Conservation (phyloP, 2,113 vertebrate genomes). For the Syrmaticus mikado region DNA sequence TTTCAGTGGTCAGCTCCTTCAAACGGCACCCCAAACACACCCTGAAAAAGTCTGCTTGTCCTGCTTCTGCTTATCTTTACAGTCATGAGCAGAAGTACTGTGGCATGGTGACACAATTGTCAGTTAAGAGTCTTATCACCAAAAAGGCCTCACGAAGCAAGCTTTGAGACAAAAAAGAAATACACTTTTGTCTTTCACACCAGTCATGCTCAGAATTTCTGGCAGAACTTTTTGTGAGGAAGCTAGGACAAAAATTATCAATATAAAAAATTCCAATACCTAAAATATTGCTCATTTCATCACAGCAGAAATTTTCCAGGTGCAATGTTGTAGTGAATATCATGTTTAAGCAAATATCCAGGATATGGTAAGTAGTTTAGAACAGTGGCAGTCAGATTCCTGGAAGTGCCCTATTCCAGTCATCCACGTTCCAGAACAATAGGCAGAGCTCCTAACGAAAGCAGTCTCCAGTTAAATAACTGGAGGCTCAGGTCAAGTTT, state of each 20-base stretch:
- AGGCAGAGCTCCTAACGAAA: background rate
- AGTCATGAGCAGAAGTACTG: no score
- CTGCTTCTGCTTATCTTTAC: no score
- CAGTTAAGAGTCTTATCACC: no score
- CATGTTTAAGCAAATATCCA: background rate
- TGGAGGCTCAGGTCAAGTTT: background rate
- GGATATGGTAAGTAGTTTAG: background rate
- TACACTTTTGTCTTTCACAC: background rate
- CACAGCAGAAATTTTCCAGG: background rate
- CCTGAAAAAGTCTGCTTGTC: no score
- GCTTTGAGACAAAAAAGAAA: no score
- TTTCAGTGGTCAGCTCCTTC: no score
- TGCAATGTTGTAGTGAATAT: background rate
- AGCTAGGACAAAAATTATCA: background rate
- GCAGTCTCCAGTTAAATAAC: background rate
- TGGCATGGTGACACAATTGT: no score
- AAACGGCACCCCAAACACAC: no score
- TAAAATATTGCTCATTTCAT: background rate
- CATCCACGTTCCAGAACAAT: background rate
- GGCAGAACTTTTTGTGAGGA: background rate
- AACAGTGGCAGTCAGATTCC: background rate
- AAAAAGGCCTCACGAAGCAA: background rate
- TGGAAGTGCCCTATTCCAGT: background rate
- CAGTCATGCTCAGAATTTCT: accelerated
- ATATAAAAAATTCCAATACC: no score